Evolutionary conservation across 1,140 invertebrate genomes (phyloP).

Genomic region (Cepaea nemoralis): DNA sequence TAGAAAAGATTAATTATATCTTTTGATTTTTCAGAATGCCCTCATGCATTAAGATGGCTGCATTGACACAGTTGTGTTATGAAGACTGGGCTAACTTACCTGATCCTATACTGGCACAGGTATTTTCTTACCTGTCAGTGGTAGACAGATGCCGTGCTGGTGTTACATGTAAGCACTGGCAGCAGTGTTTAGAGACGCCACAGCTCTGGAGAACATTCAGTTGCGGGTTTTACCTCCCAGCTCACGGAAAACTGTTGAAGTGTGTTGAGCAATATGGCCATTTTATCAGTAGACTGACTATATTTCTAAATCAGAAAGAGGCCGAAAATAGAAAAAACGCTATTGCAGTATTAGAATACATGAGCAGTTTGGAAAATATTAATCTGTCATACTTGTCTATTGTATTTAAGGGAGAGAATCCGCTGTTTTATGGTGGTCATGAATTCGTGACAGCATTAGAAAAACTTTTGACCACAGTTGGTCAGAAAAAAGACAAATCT

Average conservation of each 20-base stretch:
- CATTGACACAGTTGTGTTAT: neutral
- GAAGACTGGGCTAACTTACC: slow-evolving; percentile 32
- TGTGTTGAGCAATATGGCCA: slow-evolving; percentile 39
- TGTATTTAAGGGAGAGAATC: slow-evolving; percentile 55
- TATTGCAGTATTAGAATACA: slow-evolving; percentile 40
- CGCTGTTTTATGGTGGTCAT: slow-evolving; percentile 60
- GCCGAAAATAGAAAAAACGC: slow-evolving; percentile 47
- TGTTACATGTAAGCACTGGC: slow-evolving; percentile 20
- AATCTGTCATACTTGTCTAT: slow-evolving; percentile 47
- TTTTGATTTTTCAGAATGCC: neutral
- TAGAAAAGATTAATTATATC: too few relatives aligned
- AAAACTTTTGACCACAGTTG: slow-evolving; percentile 44
- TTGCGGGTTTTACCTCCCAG: slow-evolving; percentile 26
- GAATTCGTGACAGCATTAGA: slow-evolving; percentile 52
- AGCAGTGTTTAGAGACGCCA: slow-evolving; percentile 22
- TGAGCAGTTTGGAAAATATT: slow-evolving; percentile 42
- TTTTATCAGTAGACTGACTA: slow-evolving; percentile 40
- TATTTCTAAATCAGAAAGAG: slow-evolving; percentile 42
- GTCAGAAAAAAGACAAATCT: neutral
- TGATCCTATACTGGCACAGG: slow-evolving; percentile 5
- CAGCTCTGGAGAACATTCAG: slow-evolving; percentile 24
- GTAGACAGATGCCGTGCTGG: slow-evolving; percentile 7
- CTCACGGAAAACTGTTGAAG: neutral
- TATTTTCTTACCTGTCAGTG: slow-evolving; percentile 19
- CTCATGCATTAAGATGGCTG: neutral